phyloP scores from a whole-genome alignment of 2,113 vertebrate genomes.

The Serinus canaria region DNA sequence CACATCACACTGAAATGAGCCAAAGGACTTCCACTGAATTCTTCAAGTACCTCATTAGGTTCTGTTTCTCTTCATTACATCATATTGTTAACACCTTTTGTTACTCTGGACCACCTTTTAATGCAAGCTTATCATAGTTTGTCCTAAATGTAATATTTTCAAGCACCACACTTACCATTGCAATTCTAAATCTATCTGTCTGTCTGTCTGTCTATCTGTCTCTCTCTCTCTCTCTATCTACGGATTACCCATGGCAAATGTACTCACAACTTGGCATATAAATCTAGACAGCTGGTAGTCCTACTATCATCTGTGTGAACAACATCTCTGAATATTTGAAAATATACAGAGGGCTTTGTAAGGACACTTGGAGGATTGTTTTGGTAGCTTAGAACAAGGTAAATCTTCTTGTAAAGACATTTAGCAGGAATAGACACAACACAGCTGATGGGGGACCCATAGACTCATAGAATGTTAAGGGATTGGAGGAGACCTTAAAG shows the following conservation, averaged over 20 bases:
- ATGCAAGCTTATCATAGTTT: not conserved
- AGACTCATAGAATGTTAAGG: not conserved
- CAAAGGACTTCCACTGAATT: not conserved
- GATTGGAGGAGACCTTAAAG: not conserved
- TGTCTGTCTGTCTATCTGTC: not conserved
- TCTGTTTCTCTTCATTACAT: not conserved
- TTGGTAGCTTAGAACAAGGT: not conserved
- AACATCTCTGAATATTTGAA: not conserved
- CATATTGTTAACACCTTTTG: not conserved
- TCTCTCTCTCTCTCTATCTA: not conserved
- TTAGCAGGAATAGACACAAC: not conserved
- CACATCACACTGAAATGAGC: not conserved
- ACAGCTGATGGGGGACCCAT: fast-evolving
- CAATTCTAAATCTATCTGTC: not conserved
- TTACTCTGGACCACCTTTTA: not conserved
- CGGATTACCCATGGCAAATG: not conserved
- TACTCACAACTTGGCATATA: not conserved
- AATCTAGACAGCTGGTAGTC: not conserved
- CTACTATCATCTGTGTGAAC: not conserved
- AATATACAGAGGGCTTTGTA: not conserved
- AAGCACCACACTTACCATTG: not conserved
- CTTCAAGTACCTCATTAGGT: not conserved
- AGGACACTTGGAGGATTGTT: not conserved
- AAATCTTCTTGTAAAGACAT: not conserved
- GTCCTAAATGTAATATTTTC: not conserved